These are phyloP conservation scores for Lepetodrilus schrolli DNA, from an alignment of 2,888 invertebrate species.

Conservation along the genomic window DNA sequence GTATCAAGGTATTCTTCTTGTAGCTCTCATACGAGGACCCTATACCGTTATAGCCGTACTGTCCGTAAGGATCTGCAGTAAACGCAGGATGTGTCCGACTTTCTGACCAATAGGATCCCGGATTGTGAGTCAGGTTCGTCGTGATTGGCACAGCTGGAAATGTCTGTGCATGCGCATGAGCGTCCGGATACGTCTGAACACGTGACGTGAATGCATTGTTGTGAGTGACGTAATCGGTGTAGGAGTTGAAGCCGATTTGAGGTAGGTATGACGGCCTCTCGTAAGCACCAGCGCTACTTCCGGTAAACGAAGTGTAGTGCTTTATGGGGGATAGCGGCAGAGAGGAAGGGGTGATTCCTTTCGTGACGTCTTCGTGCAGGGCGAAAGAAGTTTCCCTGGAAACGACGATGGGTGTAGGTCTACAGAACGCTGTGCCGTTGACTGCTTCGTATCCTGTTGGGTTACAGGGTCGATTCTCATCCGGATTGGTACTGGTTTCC, in stretches of 20 bases:
- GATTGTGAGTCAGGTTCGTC: slow-evolving; percentile 46
- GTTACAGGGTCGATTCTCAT: slow-evolving; percentile 35
- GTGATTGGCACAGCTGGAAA: slow-evolving; percentile 51
- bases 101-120: slow-evolving; percentile 55
- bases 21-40: slow-evolving; percentile 54
- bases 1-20: slow-evolving; percentile 53
- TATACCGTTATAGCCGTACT: slow-evolving; percentile 55
- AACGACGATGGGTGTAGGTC: slow-evolving; percentile 49
- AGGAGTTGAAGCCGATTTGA: slow-evolving; percentile 58
- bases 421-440: slow-evolving; percentile 57
- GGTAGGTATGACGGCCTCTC: slow-evolving; percentile 60
- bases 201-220: slow-evolving; percentile 42
- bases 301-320: slow-evolving; percentile 49
- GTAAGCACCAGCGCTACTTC: slow-evolving; percentile 38
- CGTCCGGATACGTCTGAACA: slow-evolving; percentile 50
- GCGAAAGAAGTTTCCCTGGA: slow-evolving; percentile 28
- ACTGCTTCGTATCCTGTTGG: slow-evolving; percentile 35
- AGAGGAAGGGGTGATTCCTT: slow-evolving; percentile 27
- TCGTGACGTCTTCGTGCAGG: slow-evolving; percentile 8
- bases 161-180: slow-evolving; percentile 45
- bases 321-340: slow-evolving; percentile 57
- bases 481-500: slow-evolving; percentile 31
- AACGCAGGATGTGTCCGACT: slow-evolving; percentile 48
- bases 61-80: slow-evolving; percentile 49
- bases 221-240: slow-evolving; percentile 57